Conservation (phyloP, 2,888 invertebrate genomes). For the Willowsia nigromaculata region DNA sequence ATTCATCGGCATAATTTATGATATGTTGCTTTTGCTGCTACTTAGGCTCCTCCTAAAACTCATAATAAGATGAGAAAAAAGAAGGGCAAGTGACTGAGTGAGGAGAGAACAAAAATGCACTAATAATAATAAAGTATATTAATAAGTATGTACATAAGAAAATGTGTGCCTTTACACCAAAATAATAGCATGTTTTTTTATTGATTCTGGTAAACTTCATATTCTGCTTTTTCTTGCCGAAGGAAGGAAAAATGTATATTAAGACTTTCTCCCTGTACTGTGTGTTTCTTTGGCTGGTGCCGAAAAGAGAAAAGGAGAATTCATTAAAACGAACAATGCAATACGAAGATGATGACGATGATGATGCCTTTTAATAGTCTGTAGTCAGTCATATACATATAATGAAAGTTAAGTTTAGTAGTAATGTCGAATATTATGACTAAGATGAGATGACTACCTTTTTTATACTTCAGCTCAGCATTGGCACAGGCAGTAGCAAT, state of each 20-base stretch:
- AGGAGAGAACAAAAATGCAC: constrained; percentile 32
- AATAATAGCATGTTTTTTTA: constrained; percentile 1
- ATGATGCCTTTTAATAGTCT: constrained; percentile 46
- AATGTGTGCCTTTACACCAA: not conserved
- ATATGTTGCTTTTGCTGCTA: constrained; percentile 39
- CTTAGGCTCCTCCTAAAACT: constrained; percentile 49
- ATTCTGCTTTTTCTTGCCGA: constrained; percentile 36
- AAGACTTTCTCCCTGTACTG: not conserved
- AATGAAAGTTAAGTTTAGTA: constrained; percentile 63
- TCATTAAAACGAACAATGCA: constrained; percentile 65
- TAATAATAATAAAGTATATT: constrained; percentile 54
- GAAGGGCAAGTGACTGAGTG: constrained; percentile 23
- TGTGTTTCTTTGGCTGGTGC: not conserved
- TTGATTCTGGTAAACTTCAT: constrained; percentile 53
- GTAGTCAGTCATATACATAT: constrained; percentile 53
- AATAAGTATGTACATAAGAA: not conserved
- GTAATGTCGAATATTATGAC: constrained; percentile 68
- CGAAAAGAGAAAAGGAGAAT: constrained; percentile 60
- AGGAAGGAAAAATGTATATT: constrained; percentile 2
- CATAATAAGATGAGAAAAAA: constrained; percentile 46
- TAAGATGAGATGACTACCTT: constrained; percentile 49
- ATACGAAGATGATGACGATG: constrained; percentile 34
- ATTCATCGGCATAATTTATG: constrained; percentile 66
- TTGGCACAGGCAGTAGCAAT: not conserved
- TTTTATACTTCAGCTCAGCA: not conserved